phyloP scores from a whole-genome alignment of 1,140 invertebrate genomes.

The Anthonomus grandis region DNA sequence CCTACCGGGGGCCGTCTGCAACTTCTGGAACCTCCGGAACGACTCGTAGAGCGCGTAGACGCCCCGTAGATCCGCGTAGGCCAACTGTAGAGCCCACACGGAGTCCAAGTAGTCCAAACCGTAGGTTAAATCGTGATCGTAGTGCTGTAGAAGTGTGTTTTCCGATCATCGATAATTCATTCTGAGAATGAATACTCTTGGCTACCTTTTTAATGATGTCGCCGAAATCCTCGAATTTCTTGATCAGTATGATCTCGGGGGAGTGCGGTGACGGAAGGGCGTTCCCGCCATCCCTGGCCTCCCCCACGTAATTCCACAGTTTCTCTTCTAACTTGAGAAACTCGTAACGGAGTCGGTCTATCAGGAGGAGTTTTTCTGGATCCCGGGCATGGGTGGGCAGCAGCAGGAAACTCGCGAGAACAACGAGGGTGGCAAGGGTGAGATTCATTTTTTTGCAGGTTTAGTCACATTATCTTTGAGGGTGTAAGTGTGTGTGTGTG shows the following conservation, averaged over 20 bases:
- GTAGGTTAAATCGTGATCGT: slow-evolving; percentile 37
- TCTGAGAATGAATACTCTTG: no score
- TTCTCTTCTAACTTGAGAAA: slow-evolving; percentile 54
- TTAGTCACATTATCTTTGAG: no score
- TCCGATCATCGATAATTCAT: not conserved
- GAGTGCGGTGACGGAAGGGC: slow-evolving; percentile 44
- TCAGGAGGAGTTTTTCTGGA: slow-evolving; percentile 30
- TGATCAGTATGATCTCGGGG: slow-evolving; percentile 52
- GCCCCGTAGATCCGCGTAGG: slow-evolving; percentile 52
- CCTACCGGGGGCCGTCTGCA: slow-evolving; percentile 49
- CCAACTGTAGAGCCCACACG: slow-evolving; percentile 57
- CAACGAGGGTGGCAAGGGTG: no score
- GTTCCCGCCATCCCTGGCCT: slow-evolving; percentile 38
- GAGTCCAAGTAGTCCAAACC: slow-evolving; percentile 49
- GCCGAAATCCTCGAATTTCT: slow-evolving; percentile 55
- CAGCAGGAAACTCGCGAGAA: no score
- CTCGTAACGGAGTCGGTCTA: slow-evolving; percentile 57
- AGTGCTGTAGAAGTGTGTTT: slow-evolving; percentile 7
- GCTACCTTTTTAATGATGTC: slow-evolving; percentile 41
- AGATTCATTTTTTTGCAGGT: no score
- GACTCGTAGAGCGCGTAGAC: slow-evolving; percentile 59
- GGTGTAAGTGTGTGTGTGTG: no score
- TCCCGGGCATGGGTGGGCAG: no score
- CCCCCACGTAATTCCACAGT: slow-evolving; percentile 51
- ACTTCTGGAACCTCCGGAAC: slow-evolving; percentile 57